phyloP scores from a whole-genome alignment of 2,113 vertebrate species.

The Notarius quadriscutis region DNA sequence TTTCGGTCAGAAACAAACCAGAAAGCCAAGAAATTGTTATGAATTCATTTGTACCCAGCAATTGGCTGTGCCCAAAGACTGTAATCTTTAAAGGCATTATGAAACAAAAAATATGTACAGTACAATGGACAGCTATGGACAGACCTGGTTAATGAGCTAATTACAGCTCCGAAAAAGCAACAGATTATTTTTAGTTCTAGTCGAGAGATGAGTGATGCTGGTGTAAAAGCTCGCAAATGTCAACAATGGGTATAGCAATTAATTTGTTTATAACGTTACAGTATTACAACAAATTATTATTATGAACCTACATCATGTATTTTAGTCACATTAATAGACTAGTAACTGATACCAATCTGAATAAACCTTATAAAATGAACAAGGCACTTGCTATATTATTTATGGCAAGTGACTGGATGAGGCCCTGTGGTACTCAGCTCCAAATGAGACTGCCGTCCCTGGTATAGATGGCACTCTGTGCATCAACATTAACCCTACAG shows the following conservation, averaged over 20 bases:
- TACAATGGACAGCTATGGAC: neutral
- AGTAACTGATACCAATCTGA: neutral
- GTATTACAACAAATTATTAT: neutral
- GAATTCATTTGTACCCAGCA: too few relatives aligned
- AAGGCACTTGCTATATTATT: neutral
- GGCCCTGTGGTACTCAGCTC: neutral
- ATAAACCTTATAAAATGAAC: neutral
- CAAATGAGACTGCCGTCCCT: neutral
- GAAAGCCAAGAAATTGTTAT: neutral
- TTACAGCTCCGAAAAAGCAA: neutral
- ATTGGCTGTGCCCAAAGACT: neutral
- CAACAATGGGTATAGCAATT: neutral
- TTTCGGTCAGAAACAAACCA: neutral
- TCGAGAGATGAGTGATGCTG: neutral
- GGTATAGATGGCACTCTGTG: neutral
- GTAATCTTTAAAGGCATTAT: neutral
- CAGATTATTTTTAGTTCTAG: neutral
- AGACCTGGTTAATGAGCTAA: neutral
- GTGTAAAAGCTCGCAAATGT: neutral
- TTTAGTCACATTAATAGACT: neutral
- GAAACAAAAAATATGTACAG: neutral
- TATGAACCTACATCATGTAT: neutral
- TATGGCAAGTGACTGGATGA: neutral
- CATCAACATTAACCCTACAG: constrained; percentile 29
- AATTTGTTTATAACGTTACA: neutral